Base-by-base conservation (phyloP, 2,888 invertebrate genomes). In the Hesperia comma region DNA sequence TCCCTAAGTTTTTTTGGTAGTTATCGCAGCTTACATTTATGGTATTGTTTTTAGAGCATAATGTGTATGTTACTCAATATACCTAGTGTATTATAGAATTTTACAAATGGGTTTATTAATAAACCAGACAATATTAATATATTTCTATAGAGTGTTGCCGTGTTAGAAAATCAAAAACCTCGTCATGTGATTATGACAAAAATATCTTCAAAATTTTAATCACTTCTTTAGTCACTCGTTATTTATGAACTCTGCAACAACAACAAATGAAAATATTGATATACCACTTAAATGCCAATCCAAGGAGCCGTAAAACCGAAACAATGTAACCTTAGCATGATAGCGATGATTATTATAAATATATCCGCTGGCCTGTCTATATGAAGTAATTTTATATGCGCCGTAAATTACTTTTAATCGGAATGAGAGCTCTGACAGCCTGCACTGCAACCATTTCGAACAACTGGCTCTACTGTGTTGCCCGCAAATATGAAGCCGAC, bases 371-470 rank as follows among this genome's bases (percentile, higher is more conserved):
- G 77, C 75, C 79, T 77, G 85, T 83, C 55, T 67, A 58, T 55
- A 61, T 84, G 78, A 80, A 85, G 84, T 85, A 79, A 82, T 85
- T 90, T 90, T 87, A 89, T 87, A 85, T 78, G 70, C 77, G 78
- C 71, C 77, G 82, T 90, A 89, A 90, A 90, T 88, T 77, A 83
- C 61, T 71, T 67, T 61, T 67, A 67, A 67, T 67, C 61, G 67
- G 49, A 61, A 67, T 67, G 58, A 60, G 64, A 57, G 60, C 46
- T 61, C 55, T 61, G 66, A 60, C 67, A 46, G 54, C n/a, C 33
- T 56, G 67, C 61, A 55, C n/a, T 49, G 61, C 46, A 19, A 37
- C 60, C 61, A 67, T 67, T 61, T 41, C 37, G 17, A 49, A 56
- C 67, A 67, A 61, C 67, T 60, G 66, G 54, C 60, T 37, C 54